Base-by-base conservation (phyloP, 2,888 invertebrate species). In the Tenodera sinensis region DNA sequence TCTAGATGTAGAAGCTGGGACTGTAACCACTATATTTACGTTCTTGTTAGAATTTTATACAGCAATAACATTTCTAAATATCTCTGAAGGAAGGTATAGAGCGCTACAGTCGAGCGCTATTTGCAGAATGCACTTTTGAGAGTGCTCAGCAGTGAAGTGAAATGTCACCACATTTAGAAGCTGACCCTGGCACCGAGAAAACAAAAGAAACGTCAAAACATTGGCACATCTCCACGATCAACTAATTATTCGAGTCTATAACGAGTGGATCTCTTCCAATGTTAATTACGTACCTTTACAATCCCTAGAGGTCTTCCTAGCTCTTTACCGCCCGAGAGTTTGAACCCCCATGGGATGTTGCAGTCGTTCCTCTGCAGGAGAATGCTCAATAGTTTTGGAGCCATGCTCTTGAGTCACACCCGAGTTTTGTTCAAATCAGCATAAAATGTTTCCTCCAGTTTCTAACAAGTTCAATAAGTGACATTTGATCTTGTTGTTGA, bases 311-410 rank as follows among this genome's bases (percentile, higher is more conserved):
- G 87, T 87, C 83, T 87, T 34, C 82, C 87, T 3, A 54, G 34
- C 34, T 87, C 87, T 82, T 87, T 87, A 15, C 87, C 87, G 14
- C 87, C 87, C 9, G 87, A 87, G 34, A 87, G 82, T 82, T 34
- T 83, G 83, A 87, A 87, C 15, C 91, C 92, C 92, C 92, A 92
- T 28, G 90, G 90, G 30, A 91, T 90, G 42, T 90, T 90, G 71
- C 91, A 90, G 89, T 91, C 91, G 83, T 91, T 91, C 85, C 91
- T 91, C 89, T 91, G 91, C 90, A 92, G 90, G 83, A 91, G 90
- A 27, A 92, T 91, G 87, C 90, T 91, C 90, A 92, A 89, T 89
- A 91, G 90, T 88, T 90, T 90, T 28, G 91, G 87, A 34, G 87
- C 87, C 87, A 87, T 87, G 12, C 42, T 71, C 8, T 71, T 71